A percentile compares a stretch with the other conserved stretches of the same genome.
Evolutionary conservation across 2,113 vertebrate genomes (phyloP).

Genomic region (Charadrius vociferus): DNA sequence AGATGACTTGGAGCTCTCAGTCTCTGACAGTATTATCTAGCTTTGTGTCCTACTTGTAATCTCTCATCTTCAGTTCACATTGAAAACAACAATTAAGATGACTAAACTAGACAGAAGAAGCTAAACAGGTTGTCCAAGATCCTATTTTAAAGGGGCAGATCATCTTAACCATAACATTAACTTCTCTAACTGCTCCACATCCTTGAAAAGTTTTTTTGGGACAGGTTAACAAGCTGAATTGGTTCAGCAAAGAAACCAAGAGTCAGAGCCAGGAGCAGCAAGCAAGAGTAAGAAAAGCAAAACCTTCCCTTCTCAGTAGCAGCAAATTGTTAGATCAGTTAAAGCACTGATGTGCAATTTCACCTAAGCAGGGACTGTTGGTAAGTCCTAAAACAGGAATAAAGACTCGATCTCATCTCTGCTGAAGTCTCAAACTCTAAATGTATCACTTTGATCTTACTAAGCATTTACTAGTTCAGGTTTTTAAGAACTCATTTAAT

Average conservation of each 20-base stretch:
- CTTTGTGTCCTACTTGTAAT: not conserved
- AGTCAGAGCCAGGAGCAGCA: not conserved
- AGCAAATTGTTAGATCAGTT: not conserved
- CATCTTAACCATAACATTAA: not conserved
- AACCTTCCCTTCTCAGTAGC: not conserved
- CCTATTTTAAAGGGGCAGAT: not conserved
- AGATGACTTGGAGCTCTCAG: not conserved
- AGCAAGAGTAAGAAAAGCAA: not conserved
- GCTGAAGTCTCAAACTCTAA: not conserved
- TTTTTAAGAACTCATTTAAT: not conserved
- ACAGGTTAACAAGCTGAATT: not conserved
- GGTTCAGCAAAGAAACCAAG: not conserved
- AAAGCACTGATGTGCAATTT: not conserved
- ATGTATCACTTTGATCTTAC: not conserved
- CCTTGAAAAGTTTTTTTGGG: not conserved
- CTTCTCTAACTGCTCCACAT: not conserved
- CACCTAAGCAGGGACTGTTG: not conserved
- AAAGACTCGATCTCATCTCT: not conserved
- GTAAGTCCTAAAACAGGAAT: not conserved
- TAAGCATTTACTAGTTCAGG: not conserved
- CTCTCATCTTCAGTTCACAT: not conserved
- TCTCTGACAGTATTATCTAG: not conserved
- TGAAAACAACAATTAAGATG: not conserved
- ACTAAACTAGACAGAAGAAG: not conserved
- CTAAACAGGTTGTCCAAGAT: not conserved